Percentiles rank a stretch among this genome's conserved stretches.
These are phyloP conservation scores for Microcebus lehilahytsara DNA, from an alignment of 2,113 vertebrate species.

Conservation along the genomic window DNA sequence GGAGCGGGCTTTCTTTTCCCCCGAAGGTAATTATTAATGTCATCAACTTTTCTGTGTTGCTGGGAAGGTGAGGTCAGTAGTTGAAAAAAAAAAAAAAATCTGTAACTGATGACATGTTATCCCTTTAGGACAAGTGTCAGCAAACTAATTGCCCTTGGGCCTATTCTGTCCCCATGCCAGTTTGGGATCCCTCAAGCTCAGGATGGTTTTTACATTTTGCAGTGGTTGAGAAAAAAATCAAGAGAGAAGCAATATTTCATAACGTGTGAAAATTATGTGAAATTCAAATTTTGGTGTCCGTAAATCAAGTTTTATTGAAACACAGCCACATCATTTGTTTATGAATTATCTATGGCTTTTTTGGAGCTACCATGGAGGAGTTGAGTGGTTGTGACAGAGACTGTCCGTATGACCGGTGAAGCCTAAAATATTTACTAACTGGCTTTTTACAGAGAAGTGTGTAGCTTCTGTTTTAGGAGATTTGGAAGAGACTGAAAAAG, in stretches of 20 bases:
- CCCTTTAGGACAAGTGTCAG: background rate
- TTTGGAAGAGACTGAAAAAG: slow-evolving; percentile 35
- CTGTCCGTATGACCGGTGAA: background rate
- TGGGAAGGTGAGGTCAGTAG: background rate
- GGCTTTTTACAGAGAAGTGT: background rate
- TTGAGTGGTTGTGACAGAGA: background rate
- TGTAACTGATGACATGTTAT: background rate
- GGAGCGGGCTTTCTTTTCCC: background rate
- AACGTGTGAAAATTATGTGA: background rate
- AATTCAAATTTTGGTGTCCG: background rate
- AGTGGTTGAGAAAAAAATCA: background rate
- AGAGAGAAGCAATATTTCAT: background rate
- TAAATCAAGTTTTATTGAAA: slow-evolving; percentile 13
- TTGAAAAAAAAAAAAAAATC: background rate
- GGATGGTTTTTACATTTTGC: slow-evolving; percentile 4
- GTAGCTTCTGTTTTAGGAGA: background rate
- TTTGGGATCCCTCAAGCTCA: background rate
- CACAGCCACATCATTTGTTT: background rate
- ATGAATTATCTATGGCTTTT: slow-evolving; percentile 7
- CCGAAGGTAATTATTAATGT: background rate
- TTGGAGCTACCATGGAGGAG: background rate
- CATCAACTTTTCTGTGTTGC: background rate
- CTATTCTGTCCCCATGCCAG: background rate
- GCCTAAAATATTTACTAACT: slow-evolving; percentile 54
- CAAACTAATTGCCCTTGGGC: background rate